Conservation (phyloP, 2,113 vertebrate species). For the Pseudorhombus dupliciocellatus region DNA sequence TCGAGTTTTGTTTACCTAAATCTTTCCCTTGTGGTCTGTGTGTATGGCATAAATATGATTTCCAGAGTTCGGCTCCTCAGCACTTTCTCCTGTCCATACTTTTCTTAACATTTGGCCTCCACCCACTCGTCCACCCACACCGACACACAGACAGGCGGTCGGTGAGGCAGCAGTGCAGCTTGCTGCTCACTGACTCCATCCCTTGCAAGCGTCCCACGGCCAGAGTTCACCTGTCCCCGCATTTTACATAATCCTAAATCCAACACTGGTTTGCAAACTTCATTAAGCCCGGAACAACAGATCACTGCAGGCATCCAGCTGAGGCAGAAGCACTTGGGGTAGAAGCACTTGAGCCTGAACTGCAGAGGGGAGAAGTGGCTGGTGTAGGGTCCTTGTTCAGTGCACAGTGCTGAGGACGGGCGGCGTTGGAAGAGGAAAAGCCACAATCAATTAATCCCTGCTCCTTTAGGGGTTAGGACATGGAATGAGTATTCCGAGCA, state of each 20-base stretch:
- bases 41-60: conserved; percentile 16
- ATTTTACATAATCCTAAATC: conserved; percentile 34
- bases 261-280: conserved; percentile 18
- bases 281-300: not conserved
- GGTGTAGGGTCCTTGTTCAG: conserved; percentile 15
- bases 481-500: conserved; percentile 16
- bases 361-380: conserved; percentile 32
- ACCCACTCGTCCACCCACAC: conserved; percentile 56
- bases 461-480: conserved; percentile 15
- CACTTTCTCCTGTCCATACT: conserved; percentile 29
- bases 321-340: not conserved
- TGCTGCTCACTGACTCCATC: conserved; percentile 22
- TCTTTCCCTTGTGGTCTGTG: not conserved
- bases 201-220: conserved; percentile 9
- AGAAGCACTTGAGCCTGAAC: conserved; percentile 26
- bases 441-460: conserved; percentile 39
- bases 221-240: conserved; percentile 30
- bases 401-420: conserved; percentile 4
- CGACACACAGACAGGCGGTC: conserved; percentile 18
- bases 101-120: conserved; percentile 57
- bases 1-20: not conserved
- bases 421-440: conserved; percentile 22
- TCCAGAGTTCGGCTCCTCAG: conserved; percentile 20
- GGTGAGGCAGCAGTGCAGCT: conserved; percentile 30
- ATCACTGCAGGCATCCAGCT: not conserved